Base-by-base conservation (phyloP, 2,888 invertebrate species). In the Tetropium fuscum region DNA sequence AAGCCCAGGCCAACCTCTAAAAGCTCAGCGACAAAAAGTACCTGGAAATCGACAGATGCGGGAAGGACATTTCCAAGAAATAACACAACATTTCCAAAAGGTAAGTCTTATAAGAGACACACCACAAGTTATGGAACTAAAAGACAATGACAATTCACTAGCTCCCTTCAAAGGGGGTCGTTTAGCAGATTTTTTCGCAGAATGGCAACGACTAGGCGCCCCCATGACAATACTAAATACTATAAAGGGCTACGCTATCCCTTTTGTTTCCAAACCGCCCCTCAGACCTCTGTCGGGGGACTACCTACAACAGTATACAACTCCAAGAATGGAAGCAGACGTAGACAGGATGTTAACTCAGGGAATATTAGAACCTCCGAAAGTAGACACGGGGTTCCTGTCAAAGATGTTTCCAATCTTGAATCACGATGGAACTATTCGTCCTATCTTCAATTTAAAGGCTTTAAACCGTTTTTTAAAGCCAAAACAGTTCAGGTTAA, bases 361-460 rank as follows among this genome's bases (percentile, higher is more conserved):
- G 25, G 36, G 36, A 3, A 55, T 60, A 10, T 34, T 56, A 34
- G 54, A 61, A 11, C 18, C 15, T 2, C 41, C 61, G 3, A 11
- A 18, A 7, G 11, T 27, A 15, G 8, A n/a, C 3, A 45, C 30
- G 8, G 60, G 60, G 7, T 63, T 60, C 38, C 48, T 61, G 3
- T 64, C 60, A 22, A 53, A 32, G 11, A 58, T 64, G 64, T 64
- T 64, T 36, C 30, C 41, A 11, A 40, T 58, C n/a, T 45, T 27
- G 32, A 64, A 61, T 18, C 11, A 41, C n/a, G 57, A 64, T 18
- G 60, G 62, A 13, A 41, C 7, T 3, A n/a, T 25, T 11, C 41
- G 61, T n/a, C 64, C 54, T 1, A 56, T 64, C 6, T 40, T 64
- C 45, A 62, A 64, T 49, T 44, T 64, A 18, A 27, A 34, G 19